phyloP scores from a whole-genome alignment of 2,113 vertebrate genomes.

The Phyllostomus hastatus region DNA sequence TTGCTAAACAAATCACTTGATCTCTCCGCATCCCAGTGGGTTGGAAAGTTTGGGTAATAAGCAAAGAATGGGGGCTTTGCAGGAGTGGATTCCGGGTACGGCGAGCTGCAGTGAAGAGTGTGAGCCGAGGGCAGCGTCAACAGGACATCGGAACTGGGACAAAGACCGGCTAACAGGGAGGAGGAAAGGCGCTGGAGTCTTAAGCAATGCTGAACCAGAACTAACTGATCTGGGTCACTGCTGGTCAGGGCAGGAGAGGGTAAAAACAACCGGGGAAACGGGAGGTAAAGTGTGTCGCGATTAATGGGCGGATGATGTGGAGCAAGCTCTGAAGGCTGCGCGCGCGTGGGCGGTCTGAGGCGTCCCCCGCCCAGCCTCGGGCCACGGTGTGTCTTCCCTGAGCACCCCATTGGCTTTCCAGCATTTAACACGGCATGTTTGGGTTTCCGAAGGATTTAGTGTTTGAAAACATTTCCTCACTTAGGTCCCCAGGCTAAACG shows the following conservation, averaged over 20 bases:
- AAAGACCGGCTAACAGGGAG: background rate
- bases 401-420: background rate
- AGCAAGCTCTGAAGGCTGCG: background rate
- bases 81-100: background rate
- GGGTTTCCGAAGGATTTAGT: background rate
- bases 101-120: background rate
- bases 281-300: accelerated
- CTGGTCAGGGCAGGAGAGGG: background rate
- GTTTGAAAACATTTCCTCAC: background rate
- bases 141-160: background rate
- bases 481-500: no score
- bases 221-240: background rate
- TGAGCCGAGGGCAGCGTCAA: background rate
- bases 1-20: background rate
- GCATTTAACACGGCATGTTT: background rate
- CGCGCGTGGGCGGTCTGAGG: accelerated
- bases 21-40: background rate
- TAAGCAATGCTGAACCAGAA: background rate
- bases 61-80: background rate
- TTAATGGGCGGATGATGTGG: background rate
- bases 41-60: background rate
- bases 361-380: accelerated
- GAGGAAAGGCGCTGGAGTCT: background rate
- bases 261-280: background rate
- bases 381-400: background rate